A percentile compares a stretch with the other conserved stretches of the same genome.
Conservation (phyloP, 2,113 vertebrate genomes). For the Mesocricetus auratus region DNA sequence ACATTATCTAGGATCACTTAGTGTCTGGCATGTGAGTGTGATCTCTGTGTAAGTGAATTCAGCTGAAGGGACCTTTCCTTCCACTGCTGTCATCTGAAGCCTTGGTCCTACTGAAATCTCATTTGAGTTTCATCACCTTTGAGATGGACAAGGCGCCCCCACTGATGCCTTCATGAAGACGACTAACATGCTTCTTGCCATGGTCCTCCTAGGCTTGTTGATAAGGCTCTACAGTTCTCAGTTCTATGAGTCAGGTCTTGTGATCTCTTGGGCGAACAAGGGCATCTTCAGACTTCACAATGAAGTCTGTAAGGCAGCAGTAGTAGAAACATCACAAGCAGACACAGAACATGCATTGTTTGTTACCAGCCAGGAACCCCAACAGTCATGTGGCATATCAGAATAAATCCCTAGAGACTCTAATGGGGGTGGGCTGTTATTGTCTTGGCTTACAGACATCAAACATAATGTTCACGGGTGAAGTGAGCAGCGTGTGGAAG, state of each 20-base stretch:
- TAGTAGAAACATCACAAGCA: not conserved
- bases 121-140: not conserved
- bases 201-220: slow-evolving; percentile 12
- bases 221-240: slow-evolving; percentile 44
- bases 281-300: slow-evolving; percentile 50
- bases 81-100: slow-evolving; percentile 26
- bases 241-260: not conserved
- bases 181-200: not conserved
- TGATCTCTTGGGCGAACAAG: not conserved
- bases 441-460: not conserved
- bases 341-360: not conserved
- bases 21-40: slow-evolving; percentile 50
- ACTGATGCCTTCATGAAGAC: slow-evolving; percentile 43
- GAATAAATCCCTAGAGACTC: not conserved
- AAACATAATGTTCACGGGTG: not conserved
- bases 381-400: not conserved
- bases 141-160: not conserved
- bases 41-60: slow-evolving; percentile 61
- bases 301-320: slow-evolving; percentile 36
- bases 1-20: slow-evolving; percentile 40
- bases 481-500: not conserved
- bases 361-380: not conserved
- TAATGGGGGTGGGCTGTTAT: not conserved
- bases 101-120: not conserved
- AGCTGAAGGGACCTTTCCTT: slow-evolving; percentile 27